These are phyloP conservation scores for Apoda limacodes DNA, from an alignment of 2,888 invertebrate genomes.

Conservation along the genomic window DNA sequence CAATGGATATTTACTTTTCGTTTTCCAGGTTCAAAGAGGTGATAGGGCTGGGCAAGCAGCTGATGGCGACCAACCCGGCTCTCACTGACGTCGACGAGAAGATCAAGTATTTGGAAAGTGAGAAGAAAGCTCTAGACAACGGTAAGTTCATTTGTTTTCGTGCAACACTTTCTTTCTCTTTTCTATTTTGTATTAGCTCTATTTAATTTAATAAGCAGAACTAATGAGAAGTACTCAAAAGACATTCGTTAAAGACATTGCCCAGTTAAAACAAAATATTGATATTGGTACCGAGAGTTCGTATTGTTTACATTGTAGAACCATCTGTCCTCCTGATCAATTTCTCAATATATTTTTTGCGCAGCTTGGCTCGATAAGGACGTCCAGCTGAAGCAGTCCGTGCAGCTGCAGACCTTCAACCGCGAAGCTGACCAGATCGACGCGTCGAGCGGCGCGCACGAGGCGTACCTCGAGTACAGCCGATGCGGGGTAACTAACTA, in stretches of 20 bases:
- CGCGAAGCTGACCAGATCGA: slow-evolving; percentile 98
- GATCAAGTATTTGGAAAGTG: slow-evolving; percentile 77
- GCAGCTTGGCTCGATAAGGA: slow-evolving; percentile 85
- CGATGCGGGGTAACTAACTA: slow-evolving; percentile 82
- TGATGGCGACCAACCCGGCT: slow-evolving; percentile 79
- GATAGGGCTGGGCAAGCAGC: slow-evolving; percentile 80
- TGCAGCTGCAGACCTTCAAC: slow-evolving; percentile 92
- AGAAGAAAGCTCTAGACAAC: slow-evolving; percentile 80
- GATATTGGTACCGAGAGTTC: too few relatives aligned
- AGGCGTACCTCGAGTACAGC: slow-evolving; percentile 90
- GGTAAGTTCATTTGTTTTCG: too few relatives aligned
- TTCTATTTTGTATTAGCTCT: too few relatives aligned
- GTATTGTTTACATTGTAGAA: too few relatives aligned
- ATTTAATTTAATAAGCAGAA: too few relatives aligned
- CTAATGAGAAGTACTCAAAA: too few relatives aligned
- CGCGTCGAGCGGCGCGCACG: slow-evolving; percentile 93
- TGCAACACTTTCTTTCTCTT: too few relatives aligned
- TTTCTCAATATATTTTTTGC: neutral
- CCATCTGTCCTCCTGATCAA: too few relatives aligned
- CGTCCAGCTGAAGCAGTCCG: slow-evolving; percentile 85
- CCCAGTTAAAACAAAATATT: too few relatives aligned
- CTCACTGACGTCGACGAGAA: slow-evolving; percentile 81
- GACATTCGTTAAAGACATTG: too few relatives aligned
- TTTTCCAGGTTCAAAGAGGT: slow-evolving; percentile 80
- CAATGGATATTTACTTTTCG: neutral